Conservation (phyloP, 1,140 invertebrate genomes). For the Thalassaphorura encarpata region DNA sequence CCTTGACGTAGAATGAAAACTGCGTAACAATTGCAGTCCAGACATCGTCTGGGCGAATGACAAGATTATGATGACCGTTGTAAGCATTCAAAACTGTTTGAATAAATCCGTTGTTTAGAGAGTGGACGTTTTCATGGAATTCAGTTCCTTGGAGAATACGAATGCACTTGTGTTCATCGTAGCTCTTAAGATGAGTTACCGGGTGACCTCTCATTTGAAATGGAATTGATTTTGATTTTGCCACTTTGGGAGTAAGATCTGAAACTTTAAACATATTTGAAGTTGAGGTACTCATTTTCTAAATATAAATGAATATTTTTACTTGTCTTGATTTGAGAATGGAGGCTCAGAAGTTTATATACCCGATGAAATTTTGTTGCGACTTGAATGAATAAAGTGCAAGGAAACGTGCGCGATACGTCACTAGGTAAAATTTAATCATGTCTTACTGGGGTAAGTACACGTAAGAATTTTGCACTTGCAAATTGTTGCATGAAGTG, state of each 20-base stretch:
- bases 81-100: conserved; percentile 5
- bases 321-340: too few species aligned
- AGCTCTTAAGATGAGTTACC: neutral
- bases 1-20: conserved; percentile 20
- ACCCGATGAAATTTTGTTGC: too few species aligned
- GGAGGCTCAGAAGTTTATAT: too few species aligned
- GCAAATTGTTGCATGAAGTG: too few species aligned
- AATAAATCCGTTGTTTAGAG: conserved; percentile 11
- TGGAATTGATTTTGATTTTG: too few species aligned
- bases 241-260: neutral
- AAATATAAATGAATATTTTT: too few species aligned
- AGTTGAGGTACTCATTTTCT: too few species aligned
- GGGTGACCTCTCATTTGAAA: neutral
- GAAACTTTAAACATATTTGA: neutral
- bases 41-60: conserved; percentile 21
- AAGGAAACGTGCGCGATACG: too few species aligned
- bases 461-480: too few species aligned
- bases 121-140: neutral
- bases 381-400: too few species aligned
- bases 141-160: conserved; percentile 11
- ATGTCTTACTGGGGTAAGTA: too few species aligned
- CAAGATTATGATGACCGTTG: conserved; percentile 13
- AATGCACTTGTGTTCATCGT: neutral
- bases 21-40: conserved; percentile 20
- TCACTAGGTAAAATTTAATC: too few species aligned